Evolutionary conservation across 2,888 invertebrate species (phyloP).

Genomic region (Pristionchus mayeri): DNA sequence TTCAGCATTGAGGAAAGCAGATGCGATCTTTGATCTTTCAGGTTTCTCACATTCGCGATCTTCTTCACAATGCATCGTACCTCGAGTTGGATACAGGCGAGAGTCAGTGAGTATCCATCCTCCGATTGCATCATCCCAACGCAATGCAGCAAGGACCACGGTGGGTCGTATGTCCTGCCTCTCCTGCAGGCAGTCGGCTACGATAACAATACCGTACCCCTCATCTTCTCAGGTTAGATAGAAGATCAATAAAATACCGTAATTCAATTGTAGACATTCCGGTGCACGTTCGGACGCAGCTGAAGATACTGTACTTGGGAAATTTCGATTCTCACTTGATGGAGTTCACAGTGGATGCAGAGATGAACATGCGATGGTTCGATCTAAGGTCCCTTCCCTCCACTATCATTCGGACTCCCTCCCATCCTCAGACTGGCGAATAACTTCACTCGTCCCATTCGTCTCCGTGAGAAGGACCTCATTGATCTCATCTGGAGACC

Average conservation of each 20-base stretch:
- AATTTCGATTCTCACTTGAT: slow-evolving; percentile 73
- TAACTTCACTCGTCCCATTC: slow-evolving; percentile 72
- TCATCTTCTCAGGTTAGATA: slow-evolving; percentile 69
- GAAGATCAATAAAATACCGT: no score
- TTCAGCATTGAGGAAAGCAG: neutral
- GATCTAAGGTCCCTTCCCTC: slow-evolving; percentile 58
- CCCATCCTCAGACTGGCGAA: slow-evolving; percentile 63
- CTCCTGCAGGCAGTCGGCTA: slow-evolving; percentile 69
- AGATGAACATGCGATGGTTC: slow-evolving; percentile 71
- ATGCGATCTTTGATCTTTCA: neutral
- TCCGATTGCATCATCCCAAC: neutral
- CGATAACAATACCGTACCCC: slow-evolving; percentile 73
- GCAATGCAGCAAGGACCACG: slow-evolving; percentile 64
- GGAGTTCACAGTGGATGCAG: slow-evolving; percentile 72
- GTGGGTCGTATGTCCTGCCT: slow-evolving; percentile 72
- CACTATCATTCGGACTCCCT: no score
- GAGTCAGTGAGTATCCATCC: neutral
- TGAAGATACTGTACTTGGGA: slow-evolving; percentile 71
- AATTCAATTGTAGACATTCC: slow-evolving; percentile 73
- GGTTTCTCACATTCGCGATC: slow-evolving; percentile 6
- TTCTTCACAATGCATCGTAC: neutral
- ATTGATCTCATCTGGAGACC: slow-evolving; percentile 74
- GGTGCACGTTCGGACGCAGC: slow-evolving; percentile 67
- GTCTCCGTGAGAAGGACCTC: slow-evolving; percentile 70
- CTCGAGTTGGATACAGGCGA: slow-evolving; percentile 47